Base-by-base conservation (phyloP, 2,888 invertebrate species). In the Epinotia brunnichana region DNA sequence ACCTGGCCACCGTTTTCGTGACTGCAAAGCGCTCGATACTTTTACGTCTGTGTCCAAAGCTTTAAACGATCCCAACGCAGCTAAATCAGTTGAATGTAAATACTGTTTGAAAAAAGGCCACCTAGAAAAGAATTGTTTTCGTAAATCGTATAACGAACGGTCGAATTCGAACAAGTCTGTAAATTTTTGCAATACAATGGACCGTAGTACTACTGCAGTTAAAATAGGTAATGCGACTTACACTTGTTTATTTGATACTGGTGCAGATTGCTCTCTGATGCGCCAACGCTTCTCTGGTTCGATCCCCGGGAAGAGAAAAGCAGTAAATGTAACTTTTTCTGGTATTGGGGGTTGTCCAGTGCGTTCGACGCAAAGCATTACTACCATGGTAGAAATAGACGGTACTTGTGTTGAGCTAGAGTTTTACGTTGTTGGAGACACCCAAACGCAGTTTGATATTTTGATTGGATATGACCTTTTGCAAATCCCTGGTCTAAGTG, bases 381-480 rank as follows among this genome's bases (percentile, higher is more conserved):
- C 62, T n/a, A 51, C 62, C 9, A 51, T 63, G n/a, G 51, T 63
- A 15, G 51, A 63, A n/a, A 48, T 63, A 3, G 62, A 51, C 29
- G 62, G 24, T 3, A 10, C 19, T 51, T 24, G 62, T 35, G 63
- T 63, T 1, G 35, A 63, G 11, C 29, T 63, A 51, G 63, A 63
- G n/a, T 63, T 68, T 21, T 68, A 68, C 21, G 29, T 68, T 19
- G 29, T 59, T 4, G 54, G 59, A 2, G 48, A 57, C 15, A 21
- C 62, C 2, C 57, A 70, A 39, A 75, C 70, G 11, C 68, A 68
- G 19, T 73, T 68, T 54, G 74, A 75, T 15, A 68, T 75, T 54
- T 53, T 74, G 0, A 73, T 75, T 0, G 74, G 72, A 9, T 62
- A 24, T 44, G 69, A 74, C 48, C 60, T 75, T 60, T 73, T 73